phyloP scores from a whole-genome alignment of 2,888 invertebrate species.

The Labia minor region DNA sequence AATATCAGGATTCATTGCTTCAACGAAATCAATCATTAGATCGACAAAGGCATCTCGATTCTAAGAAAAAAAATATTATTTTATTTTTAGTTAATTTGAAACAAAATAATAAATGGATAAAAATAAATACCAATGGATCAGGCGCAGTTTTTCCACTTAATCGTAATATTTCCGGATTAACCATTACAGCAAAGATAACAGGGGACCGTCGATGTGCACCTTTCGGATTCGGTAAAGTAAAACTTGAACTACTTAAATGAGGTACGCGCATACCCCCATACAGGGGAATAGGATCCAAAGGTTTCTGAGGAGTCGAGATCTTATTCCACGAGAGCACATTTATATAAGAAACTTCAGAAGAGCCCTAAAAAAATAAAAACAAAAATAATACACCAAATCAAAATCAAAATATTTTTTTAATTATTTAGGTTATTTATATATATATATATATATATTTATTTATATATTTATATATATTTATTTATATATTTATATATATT shows the following conservation, averaged over 20 bases:
- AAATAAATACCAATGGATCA: constrained; percentile 42
- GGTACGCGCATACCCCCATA: constrained; percentile 64
- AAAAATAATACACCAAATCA: constrained; percentile 1
- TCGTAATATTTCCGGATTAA: constrained; percentile 57
- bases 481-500: no score
- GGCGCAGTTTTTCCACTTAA: constrained; percentile 56
- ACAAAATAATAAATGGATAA: no score
- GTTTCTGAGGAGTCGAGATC: constrained; percentile 53
- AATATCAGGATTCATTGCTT: constrained; percentile 58
- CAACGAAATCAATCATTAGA: constrained; percentile 58
- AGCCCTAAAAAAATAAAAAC: constrained; percentile 30
- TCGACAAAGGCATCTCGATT: constrained; percentile 56
- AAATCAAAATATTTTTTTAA: background rate
- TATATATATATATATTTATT: background rate
- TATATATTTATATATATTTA: no score
- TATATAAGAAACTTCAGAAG: constrained; percentile 36
- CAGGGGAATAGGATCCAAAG: constrained; percentile 54
- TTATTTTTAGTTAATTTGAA: no score
- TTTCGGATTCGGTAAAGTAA: constrained; percentile 5
- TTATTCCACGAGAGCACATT: constrained; percentile 65
- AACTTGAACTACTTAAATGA: constrained; percentile 31
- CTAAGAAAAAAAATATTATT: constrained; percentile 34
- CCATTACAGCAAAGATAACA: constrained; percentile 61
- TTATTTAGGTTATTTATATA: background rate
- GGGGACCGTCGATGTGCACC: constrained; percentile 40